These are phyloP conservation scores for Amia ocellicauda DNA, from an alignment of 2,113 vertebrate genomes.

Conservation along the genomic window DNA sequence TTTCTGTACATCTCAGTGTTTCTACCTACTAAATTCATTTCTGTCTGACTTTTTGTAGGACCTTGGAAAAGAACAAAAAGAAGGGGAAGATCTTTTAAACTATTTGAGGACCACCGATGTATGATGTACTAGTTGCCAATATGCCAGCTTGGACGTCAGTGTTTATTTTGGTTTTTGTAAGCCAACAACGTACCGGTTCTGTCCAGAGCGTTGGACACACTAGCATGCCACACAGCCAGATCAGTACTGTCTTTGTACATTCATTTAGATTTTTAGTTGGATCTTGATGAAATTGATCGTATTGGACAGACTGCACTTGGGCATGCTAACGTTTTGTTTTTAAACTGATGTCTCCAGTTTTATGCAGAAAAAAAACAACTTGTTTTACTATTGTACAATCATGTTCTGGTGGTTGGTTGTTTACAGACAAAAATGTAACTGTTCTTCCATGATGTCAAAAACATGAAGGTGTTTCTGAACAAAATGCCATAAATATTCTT, in stretches of 20 bases:
- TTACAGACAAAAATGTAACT: conserved; percentile 64
- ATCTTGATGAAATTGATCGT: conserved; percentile 66
- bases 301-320: conserved; percentile 78
- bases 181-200: conserved; percentile 76
- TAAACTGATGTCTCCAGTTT: conserved; percentile 68
- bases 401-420: conserved; percentile 79
- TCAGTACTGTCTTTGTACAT: conserved; percentile 53
- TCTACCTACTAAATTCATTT: conserved; percentile 19
- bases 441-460: conserved; percentile 60
- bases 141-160: conserved; percentile 83
- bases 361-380: conserved; percentile 55
- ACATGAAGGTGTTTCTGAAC: conserved; percentile 69
- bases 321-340: conserved; percentile 66
- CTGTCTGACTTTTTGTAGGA: conserved; percentile 65
- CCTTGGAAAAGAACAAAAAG: conserved; percentile 99
- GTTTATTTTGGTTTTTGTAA: conserved; percentile 71
- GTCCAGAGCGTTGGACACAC: conserved; percentile 75
- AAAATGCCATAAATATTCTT: conserved; percentile 71
- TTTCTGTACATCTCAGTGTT: too few species aligned
- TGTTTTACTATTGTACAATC: conserved; percentile 82
- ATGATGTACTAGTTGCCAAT: conserved; percentile 81
- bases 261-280: conserved; percentile 59
- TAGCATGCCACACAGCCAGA: conserved; percentile 66
- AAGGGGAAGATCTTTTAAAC: conserved; percentile 99
- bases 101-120: conserved; percentile 59